Conservation (phyloP, 2,888 invertebrate species). For the Mythimna loreyi region DNA sequence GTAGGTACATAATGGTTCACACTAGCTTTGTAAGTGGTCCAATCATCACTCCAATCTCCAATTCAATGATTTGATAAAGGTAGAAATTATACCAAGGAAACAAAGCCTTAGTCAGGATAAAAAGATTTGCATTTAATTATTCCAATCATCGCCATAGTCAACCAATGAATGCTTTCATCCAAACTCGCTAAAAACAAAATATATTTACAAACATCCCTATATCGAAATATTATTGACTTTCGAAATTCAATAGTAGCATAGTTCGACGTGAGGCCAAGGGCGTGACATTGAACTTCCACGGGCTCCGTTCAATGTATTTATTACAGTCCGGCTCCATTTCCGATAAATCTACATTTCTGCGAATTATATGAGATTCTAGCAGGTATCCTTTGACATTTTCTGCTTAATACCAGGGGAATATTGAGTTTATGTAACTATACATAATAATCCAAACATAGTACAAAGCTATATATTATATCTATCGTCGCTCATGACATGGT, state of each 20-base stretch:
- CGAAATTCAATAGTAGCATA: background rate
- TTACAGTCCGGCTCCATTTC: background rate
- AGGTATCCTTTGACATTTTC: background rate
- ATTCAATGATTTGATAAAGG: no score
- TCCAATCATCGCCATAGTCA: background rate
- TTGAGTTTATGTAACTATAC: background rate
- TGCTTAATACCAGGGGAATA: background rate
- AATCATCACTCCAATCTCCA: no score
- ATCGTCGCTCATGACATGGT: background rate
- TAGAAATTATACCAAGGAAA: no score
- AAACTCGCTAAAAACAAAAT: background rate
- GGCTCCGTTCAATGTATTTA: background rate
- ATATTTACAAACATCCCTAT: background rate
- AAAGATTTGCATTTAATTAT: no score
- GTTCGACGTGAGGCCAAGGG: background rate
- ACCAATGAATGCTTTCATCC: background rate
- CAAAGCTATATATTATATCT: no score
- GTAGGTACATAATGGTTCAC: background rate
- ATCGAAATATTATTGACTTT: background rate
- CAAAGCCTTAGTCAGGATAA: background rate
- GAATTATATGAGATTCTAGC: background rate
- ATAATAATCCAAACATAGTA: no score
- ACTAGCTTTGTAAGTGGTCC: background rate
- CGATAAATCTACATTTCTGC: background rate
- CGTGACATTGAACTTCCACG: conserved; percentile 8